Conservation (phyloP, 2,888 invertebrate species). For the Catocala fraxini region DNA sequence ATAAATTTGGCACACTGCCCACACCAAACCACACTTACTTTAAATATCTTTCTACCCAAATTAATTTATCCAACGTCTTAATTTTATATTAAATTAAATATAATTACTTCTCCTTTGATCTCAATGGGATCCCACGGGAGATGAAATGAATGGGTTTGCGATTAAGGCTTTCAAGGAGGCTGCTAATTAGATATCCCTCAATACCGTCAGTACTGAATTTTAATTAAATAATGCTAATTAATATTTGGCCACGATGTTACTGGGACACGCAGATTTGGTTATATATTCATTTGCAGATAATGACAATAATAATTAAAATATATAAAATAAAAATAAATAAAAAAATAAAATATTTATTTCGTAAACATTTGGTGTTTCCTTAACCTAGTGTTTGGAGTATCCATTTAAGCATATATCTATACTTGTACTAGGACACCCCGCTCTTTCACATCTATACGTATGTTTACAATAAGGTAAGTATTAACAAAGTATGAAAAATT, state of each 20-base stretch:
- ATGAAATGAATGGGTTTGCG: conserved; percentile 38
- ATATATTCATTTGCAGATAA: too few relatives aligned
- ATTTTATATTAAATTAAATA: conserved; percentile 29
- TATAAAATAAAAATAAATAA: too few relatives aligned
- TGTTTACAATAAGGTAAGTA: not conserved
- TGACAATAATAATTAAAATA: not conserved
- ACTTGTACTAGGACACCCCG: too few relatives aligned
- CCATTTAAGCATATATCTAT: too few relatives aligned
- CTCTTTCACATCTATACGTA: not conserved
- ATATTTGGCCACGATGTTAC: conserved; percentile 18
- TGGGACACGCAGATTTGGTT: not conserved
- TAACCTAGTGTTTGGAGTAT: too few relatives aligned
- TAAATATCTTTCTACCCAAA: conserved; percentile 13
- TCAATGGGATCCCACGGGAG: conserved; percentile 31
- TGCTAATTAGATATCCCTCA: conserved; percentile 42
- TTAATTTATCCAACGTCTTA: conserved; percentile 23
- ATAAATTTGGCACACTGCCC: not conserved
- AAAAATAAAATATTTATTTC: too few relatives aligned
- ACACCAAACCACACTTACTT: conserved; percentile 2
- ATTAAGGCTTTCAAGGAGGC: conserved; percentile 28
- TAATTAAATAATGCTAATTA: conserved; percentile 36
- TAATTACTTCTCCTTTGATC: conserved; percentile 35
- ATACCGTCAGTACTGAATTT: conserved; percentile 28
- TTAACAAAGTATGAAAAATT: too few relatives aligned
- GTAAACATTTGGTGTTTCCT: not conserved